Evolutionary conservation across 2,113 vertebrate species (phyloP).

Genomic region (Tamias sibiricus): DNA sequence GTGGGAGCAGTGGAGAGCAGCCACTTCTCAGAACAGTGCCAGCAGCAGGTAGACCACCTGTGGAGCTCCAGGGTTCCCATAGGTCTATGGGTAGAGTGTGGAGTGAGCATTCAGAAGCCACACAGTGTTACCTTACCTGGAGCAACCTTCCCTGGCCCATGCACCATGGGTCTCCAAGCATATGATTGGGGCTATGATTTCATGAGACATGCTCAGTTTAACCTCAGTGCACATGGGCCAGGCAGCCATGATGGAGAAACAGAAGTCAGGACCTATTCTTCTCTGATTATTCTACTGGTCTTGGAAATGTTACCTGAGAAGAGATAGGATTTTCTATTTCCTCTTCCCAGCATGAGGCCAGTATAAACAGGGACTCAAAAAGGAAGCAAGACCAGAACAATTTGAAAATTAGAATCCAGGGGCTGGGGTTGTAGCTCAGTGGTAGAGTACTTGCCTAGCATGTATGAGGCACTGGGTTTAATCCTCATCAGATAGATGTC

Average conservation of each 20-base stretch:
- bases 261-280: not conserved
- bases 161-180: no score
- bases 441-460: no score
- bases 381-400: not conserved
- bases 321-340: not conserved
- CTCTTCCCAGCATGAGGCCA: not conserved
- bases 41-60: constrained; percentile 88
- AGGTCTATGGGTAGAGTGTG: constrained; percentile 81
- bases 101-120: not conserved
- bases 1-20: constrained; percentile 83
- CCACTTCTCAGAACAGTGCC: constrained; percentile 93
- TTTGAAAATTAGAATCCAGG: not conserved
- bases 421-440: no score
- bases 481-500: no score
- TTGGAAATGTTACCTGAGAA: not conserved
- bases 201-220: no score
- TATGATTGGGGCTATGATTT: no score
- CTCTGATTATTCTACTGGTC: not conserved
- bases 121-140: fast-evolving
- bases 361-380: not conserved
- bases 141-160: no score
- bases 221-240: fast-evolving
- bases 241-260: fast-evolving
- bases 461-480: no score
- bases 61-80: constrained; percentile 54